phyloP scores from a whole-genome alignment of 64 coral and sea anemone genomes.

The Stichodactyla mertensii region DNA sequence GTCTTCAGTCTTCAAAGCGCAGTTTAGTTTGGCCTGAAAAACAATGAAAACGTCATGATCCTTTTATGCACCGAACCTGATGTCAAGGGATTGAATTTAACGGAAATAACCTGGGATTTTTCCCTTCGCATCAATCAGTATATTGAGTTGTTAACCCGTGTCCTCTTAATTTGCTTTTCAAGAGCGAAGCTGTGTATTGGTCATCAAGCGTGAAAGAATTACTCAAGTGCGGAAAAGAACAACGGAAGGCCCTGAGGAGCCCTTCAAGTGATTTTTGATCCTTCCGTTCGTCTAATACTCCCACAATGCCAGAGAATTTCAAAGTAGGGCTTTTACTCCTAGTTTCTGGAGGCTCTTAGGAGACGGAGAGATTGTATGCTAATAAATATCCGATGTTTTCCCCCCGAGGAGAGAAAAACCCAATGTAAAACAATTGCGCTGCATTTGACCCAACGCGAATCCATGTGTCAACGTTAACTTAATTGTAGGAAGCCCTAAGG shows the following conservation, averaged over 20 bases:
- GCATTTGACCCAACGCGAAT: too few relatives aligned
- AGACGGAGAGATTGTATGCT: not conserved
- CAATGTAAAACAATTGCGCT: too few relatives aligned
- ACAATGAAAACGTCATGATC: not conserved
- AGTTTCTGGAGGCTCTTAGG: not conserved
- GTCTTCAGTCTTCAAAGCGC: not conserved
- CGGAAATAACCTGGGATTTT: not conserved
- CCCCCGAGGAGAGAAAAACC: not conserved
- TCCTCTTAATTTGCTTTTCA: not conserved
- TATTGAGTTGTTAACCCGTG: not conserved
- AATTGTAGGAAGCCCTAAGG: too few relatives aligned
- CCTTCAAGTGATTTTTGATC: not conserved
- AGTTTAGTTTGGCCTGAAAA: not conserved
- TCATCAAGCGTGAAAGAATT: not conserved
- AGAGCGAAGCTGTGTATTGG: not conserved
- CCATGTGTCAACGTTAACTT: too few relatives aligned
- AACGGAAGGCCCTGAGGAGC: not conserved
- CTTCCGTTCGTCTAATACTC: not conserved
- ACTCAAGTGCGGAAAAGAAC: conserved; percentile 1
- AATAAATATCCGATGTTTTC: not conserved
- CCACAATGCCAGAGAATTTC: not conserved
- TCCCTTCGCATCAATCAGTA: not conserved
- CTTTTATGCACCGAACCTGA: not conserved
- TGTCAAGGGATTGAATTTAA: not conserved
- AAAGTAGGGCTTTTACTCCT: not conserved